phyloP scores from a whole-genome alignment of 2,113 vertebrate species.

The Ascaphus truei region DNA sequence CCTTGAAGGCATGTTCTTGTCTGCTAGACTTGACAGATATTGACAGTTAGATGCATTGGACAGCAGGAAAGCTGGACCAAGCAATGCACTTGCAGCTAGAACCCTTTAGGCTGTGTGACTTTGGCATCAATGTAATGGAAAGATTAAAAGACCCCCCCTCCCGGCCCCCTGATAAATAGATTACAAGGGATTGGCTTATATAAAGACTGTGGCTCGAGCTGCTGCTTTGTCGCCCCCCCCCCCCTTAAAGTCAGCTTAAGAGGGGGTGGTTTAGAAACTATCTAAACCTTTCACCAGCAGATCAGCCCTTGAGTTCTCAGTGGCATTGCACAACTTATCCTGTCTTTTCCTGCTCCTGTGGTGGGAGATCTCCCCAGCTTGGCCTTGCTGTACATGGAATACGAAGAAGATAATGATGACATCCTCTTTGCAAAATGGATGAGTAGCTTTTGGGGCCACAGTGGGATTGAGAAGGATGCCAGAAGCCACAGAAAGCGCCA shows the following conservation, averaged over 20 bases:
- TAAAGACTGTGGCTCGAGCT: constrained; percentile 59
- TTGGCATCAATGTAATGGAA: constrained; percentile 69
- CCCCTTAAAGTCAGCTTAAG: constrained; percentile 39
- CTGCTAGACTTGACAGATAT: constrained; percentile 68
- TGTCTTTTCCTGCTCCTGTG: constrained; percentile 12
- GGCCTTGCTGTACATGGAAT: constrained; percentile 69
- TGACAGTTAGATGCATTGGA: constrained; percentile 70
- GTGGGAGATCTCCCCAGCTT: constrained; percentile 30
- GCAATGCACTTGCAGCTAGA: constrained; percentile 49
- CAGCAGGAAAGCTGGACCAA: constrained; percentile 67
- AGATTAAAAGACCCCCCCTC: constrained; percentile 70
- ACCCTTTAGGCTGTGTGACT: constrained; percentile 60
- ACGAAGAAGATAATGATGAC: constrained; percentile 84
- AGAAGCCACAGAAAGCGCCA: constrained; percentile 64
- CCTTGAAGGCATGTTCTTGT: constrained; percentile 52
- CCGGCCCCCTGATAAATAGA: constrained; percentile 62
- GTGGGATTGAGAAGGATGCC: constrained; percentile 58
- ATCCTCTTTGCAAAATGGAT: constrained; percentile 96
- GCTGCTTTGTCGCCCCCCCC: constrained; percentile 32
- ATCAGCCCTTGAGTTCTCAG: constrained; percentile 21
- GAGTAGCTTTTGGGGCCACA: constrained; percentile 96
- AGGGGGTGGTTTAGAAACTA: constrained; percentile 26
- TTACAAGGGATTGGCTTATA: constrained; percentile 66
- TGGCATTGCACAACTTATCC: constrained; percentile 3
- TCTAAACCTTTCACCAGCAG: constrained; percentile 24